These are phyloP conservation scores for Phlogophora meticulosa DNA, from an alignment of 2,888 invertebrate genomes.

Conservation along the genomic window DNA sequence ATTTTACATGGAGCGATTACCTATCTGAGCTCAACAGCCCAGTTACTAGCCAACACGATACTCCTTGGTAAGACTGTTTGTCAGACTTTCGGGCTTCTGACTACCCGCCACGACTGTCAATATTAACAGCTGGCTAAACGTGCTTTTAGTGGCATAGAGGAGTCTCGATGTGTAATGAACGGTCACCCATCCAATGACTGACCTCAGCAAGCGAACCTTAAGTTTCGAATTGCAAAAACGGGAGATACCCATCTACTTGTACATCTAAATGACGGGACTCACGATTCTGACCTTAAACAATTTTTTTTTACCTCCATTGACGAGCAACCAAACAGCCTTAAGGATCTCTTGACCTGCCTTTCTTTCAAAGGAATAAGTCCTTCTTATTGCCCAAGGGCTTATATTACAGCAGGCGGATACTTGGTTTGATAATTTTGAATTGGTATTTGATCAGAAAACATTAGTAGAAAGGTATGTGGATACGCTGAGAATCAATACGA, in stretches of 20 bases:
- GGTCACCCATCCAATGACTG: too few relatives aligned
- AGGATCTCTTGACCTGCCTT: constrained; percentile 15
- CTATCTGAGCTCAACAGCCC: too few relatives aligned
- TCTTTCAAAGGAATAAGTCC: constrained; percentile 39
- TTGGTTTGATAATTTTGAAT: constrained; percentile 27
- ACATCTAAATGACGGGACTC: background rate
- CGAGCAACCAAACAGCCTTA: constrained; percentile 13
- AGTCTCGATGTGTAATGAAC: too few relatives aligned
- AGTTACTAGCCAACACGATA: too few relatives aligned
- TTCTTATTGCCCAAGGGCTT: constrained; percentile 22
- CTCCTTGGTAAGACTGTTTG: too few relatives aligned
- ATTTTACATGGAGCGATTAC: too few relatives aligned
- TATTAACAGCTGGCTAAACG: too few relatives aligned
- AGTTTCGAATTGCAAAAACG: too few relatives aligned
- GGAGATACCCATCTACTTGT: background rate
- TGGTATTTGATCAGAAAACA: constrained; percentile 14
- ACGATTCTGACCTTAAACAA: constrained; percentile 1
- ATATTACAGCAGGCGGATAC: background rate
- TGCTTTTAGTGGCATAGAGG: too few relatives aligned
- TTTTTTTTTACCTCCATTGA: constrained; percentile 14
- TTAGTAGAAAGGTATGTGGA: background rate
- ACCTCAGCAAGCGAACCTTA: too few relatives aligned
- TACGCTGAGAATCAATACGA: background rate
- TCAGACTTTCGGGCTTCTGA: too few relatives aligned
- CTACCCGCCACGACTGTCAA: too few relatives aligned